phyloP scores from a whole-genome alignment of 2,797 vertebrate genomes.

The Coreius guichenoti region DNA sequence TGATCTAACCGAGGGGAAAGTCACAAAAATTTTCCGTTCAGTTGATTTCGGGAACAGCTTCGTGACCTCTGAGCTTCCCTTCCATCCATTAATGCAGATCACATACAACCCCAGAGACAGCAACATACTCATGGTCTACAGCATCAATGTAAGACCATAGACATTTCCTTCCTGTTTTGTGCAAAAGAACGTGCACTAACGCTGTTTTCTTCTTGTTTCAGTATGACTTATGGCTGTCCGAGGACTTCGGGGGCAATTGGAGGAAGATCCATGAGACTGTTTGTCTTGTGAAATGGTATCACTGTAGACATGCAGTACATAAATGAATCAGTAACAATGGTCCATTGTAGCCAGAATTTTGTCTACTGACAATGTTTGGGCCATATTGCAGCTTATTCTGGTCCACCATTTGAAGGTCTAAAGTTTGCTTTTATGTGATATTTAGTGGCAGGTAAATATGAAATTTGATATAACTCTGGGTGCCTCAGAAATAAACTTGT shows the following conservation, averaged over 20 bases:
- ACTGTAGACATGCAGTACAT: not conserved
- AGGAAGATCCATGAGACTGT: slow-evolving; percentile 85
- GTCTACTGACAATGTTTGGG: not conserved
- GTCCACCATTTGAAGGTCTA: not conserved
- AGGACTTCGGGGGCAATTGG: slow-evolving; percentile 88
- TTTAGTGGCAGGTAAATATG: not conserved
- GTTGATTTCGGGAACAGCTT: slow-evolving; percentile 88
- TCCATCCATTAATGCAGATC: slow-evolving; percentile 85
- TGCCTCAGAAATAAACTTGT: not conserved
- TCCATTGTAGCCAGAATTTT: not conserved
- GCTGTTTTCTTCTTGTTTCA: slow-evolving; percentile 62
- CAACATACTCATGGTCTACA: slow-evolving; percentile 81
- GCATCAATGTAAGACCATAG: slow-evolving; percentile 77
- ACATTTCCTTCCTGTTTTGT: not conserved
- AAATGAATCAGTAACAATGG: not conserved
- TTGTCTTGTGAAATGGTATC: slow-evolving; percentile 94
- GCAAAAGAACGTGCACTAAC: not conserved
- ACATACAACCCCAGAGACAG: slow-evolving; percentile 84
- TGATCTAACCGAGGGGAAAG: slow-evolving; percentile 82
- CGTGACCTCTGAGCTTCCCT: slow-evolving; percentile 82
- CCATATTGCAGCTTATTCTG: not conserved
- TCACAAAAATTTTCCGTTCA: slow-evolving; percentile 87
- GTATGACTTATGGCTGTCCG: slow-evolving; percentile 91
- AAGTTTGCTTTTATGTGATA: not conserved
- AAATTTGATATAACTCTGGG: not conserved